Conservation (phyloP, 2,797 vertebrate species). For the Myotis vivesi region DNA sequence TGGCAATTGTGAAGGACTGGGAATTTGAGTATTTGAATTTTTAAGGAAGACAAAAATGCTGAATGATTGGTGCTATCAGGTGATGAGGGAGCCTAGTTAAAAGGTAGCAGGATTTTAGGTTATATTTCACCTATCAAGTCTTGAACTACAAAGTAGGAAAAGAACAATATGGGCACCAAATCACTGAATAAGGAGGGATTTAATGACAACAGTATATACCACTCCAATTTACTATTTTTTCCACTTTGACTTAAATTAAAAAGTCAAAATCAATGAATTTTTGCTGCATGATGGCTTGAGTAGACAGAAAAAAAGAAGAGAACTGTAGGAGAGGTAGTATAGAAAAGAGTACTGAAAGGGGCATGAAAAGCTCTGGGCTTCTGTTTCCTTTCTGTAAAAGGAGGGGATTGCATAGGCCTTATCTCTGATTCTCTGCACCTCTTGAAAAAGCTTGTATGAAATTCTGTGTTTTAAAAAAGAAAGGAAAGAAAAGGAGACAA, state of each 20-base stretch:
- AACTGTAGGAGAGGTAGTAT: not conserved
- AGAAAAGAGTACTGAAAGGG: not conserved
- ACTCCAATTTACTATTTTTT: not conserved
- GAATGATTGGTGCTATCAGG: not conserved
- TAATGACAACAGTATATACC: not conserved
- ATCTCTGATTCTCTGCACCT: not conserved
- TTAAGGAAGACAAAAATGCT: slow-evolving; percentile 2
- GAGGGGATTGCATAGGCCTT: not conserved
- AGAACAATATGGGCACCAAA: not conserved
- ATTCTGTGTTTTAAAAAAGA: not conserved
- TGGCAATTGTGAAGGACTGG: not conserved
- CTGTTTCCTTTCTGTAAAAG: not conserved
- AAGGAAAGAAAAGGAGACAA: not conserved
- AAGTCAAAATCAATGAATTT: not conserved
- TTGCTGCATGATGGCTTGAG: not conserved
- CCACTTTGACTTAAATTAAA: not conserved
- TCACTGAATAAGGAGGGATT: slow-evolving; percentile 22
- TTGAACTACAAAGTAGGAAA: not conserved
- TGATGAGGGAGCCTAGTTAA: not conserved
- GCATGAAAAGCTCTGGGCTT: not conserved
- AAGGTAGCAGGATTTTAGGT: not conserved
- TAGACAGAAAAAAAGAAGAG: not conserved
- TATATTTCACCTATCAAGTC: not conserved
- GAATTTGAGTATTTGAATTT: slow-evolving; percentile 38
- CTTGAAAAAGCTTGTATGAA: slow-evolving; percentile 29